A percentile compares a stretch with the other conserved stretches of the same genome.
Conservation (phyloP, 2,797 vertebrate species). For the Chelidonichthys spinosus region DNA sequence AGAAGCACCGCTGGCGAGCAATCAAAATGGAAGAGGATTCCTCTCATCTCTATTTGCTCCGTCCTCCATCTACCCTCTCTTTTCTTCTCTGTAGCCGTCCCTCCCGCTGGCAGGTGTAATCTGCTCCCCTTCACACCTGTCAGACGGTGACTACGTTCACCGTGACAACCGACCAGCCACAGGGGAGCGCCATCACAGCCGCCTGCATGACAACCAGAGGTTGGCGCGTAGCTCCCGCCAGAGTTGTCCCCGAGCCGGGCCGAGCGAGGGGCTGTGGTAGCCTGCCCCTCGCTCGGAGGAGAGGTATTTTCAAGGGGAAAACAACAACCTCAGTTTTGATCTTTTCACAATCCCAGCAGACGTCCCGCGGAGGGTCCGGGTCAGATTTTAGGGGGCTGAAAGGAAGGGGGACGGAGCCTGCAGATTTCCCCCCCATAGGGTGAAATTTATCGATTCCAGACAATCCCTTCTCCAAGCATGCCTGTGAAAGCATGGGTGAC, state of each 20-base stretch:
- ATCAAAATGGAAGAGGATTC: constrained; percentile 70
- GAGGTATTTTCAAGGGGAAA: constrained; percentile 14
- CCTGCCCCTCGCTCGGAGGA: constrained; percentile 42
- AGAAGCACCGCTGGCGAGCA: constrained; percentile 60
- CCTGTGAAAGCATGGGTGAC: constrained; percentile 60
- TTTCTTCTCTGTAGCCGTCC: constrained; percentile 51
- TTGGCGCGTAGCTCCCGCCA: constrained; percentile 45
- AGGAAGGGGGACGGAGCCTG: constrained; percentile 28
- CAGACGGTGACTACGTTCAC: constrained; percentile 62
- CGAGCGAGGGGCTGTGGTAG: constrained; percentile 36
- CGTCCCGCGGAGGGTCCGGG: constrained; percentile 52
- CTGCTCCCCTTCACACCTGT: constrained; percentile 79
- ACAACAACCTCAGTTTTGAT: constrained; percentile 44
- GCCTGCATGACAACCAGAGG: constrained; percentile 65
- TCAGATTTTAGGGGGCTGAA: constrained; percentile 47
- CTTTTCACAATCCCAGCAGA: constrained; percentile 46
- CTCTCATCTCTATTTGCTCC: constrained; percentile 64
- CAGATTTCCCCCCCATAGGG: constrained; percentile 49
- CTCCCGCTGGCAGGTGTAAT: constrained; percentile 79
- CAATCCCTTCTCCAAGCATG: constrained; percentile 57
- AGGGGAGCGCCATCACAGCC: constrained; percentile 24
- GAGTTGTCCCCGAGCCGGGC: constrained; percentile 43
- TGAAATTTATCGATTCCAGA: constrained; percentile 67
- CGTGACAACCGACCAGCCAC: constrained; percentile 61
- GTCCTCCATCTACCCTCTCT: constrained; percentile 51